Evolutionary conservation across 2,113 vertebrate genomes (phyloP), one percentile per base, ranked within the genome.

Genomic region (Rynchops niger): DNA sequence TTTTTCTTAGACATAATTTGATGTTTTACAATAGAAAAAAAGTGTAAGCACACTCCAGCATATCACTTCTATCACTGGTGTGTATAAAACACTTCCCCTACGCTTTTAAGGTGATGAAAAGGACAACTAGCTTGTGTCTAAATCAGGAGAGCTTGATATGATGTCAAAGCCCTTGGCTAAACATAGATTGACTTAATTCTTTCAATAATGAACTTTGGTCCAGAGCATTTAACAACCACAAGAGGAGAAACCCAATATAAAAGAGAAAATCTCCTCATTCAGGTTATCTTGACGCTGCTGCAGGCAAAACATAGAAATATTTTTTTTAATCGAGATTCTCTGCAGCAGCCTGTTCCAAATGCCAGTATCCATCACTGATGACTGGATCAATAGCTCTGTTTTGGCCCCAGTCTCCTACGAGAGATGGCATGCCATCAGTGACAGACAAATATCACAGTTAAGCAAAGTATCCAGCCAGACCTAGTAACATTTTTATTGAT

Each of bases 371-470:
- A 99, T 99, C 99, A 99, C 98, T 94, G 98, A 98, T 99, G 99
- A 99, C 99, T 99, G 99, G 99, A 99, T 99, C 99, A 98, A 99
- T 99, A 99, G 98, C 98, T 98, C 98, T 99, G 99, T 99, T 99
- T 99, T 99, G 99, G 99, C 99, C 99, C 98, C 98, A 98, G 98
- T 99, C 98, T 98, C 99, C 99, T 98, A 98, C 98, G 98, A 99
- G 99, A 99, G 99, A 99, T 99, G 99, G 99, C 98, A 99, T 99
- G 99, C 99, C 99, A 99, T 98, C 98, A 98, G 98, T 99, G 99
- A 99, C 98, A 99, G 99, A 99, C 99, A 99, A 99, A 99, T 99
- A 99, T 99, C 99, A 99, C 99, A 99, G 98, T 98, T 98, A 98
- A 98, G 98, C 98, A 98, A 98, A 99, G 98, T 98, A 98, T 98